phyloP scores from a whole-genome alignment of 2,888 invertebrate species.

The Eurois occulta region DNA sequence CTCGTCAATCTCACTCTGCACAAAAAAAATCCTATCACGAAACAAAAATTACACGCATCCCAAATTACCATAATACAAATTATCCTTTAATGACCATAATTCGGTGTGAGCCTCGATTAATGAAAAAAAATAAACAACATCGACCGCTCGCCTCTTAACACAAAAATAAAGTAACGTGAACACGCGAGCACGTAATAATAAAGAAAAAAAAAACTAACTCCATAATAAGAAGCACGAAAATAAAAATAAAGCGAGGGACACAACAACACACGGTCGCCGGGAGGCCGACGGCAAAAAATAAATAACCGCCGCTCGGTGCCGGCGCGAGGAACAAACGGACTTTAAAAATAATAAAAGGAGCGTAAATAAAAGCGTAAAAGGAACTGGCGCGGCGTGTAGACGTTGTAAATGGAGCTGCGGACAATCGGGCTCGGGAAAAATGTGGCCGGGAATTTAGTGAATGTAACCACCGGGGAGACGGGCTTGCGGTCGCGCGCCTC shows the following conservation, averaged over 20 bases:
- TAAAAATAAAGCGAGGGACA: constrained; percentile 90
- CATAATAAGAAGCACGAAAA: constrained; percentile 90
- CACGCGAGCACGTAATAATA: constrained; percentile 89
- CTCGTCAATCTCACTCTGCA: constrained; percentile 83
- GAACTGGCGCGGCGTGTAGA: constrained; percentile 90
- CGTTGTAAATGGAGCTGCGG: constrained; percentile 90
- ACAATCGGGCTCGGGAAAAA: constrained; percentile 89
- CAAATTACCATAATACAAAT: constrained; percentile 90
- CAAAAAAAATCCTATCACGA: constrained; percentile 88
- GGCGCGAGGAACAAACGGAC: constrained; percentile 90
- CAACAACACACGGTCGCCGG: constrained; percentile 90
- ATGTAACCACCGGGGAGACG: constrained; percentile 85
- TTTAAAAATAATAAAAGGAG: constrained; percentile 90
- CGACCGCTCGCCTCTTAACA: constrained; percentile 89
- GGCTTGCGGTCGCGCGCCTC: constrained; percentile 82
- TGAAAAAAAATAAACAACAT: constrained; percentile 81
- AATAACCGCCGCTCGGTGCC: constrained; percentile 88
- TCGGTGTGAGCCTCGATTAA: constrained; percentile 89
- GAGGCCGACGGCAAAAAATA: constrained; percentile 90
- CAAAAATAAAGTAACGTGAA: constrained; percentile 89
- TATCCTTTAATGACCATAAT: constrained; percentile 91
- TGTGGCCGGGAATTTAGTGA: constrained; percentile 89
- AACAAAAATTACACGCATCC: constrained; percentile 90
- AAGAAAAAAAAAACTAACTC: constrained; percentile 86
- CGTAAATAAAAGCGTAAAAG: constrained; percentile 91